phyloP scores from a whole-genome alignment of 1,140 invertebrate genomes.

The Drosophila melanogaster region DNA sequence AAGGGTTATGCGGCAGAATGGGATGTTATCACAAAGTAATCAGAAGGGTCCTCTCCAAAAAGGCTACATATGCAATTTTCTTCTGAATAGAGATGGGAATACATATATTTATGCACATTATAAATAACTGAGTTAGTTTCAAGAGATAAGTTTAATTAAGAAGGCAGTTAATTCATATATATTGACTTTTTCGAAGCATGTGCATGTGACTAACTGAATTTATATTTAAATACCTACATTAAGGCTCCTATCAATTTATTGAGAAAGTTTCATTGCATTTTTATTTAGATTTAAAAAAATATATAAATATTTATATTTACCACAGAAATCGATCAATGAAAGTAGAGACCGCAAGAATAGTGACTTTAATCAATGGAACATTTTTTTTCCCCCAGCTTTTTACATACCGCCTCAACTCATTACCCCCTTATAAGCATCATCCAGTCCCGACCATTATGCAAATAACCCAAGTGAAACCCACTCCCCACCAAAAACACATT shows the following conservation, averaged over 20 bases:
- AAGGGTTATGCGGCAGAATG: slow-evolving; percentile 2
- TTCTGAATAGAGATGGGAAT: neutral
- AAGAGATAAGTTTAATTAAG: neutral
- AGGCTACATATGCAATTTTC: slow-evolving; percentile 3
- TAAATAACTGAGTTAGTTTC: slow-evolving; percentile 1
- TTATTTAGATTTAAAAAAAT: too few relatives aligned
- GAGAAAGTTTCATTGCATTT: too few relatives aligned
- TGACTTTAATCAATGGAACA: too few relatives aligned
- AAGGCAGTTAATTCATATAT: too few relatives aligned
- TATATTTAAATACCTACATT: too few relatives aligned
- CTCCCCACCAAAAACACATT: neutral
- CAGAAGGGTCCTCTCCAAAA: slow-evolving; percentile 34
- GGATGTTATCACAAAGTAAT: slow-evolving; percentile 52
- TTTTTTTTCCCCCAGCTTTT: neutral
- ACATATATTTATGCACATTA: neutral
- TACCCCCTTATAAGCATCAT: neutral
- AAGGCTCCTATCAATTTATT: too few relatives aligned
- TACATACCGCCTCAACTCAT: neutral
- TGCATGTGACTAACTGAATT: too few relatives aligned
- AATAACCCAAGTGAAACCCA: slow-evolving; percentile 14
- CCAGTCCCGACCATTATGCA: slow-evolving; percentile 6
- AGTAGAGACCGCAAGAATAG: neutral
- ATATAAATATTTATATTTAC: too few relatives aligned
- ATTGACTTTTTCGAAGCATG: too few relatives aligned
- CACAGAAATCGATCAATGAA: too few relatives aligned